Percentiles rank a stretch among this genome's conserved stretches.
These are phyloP conservation scores for Arremon aurantiirostris DNA, from an alignment of 2,797 vertebrate species.

Conservation along the genomic window DNA sequence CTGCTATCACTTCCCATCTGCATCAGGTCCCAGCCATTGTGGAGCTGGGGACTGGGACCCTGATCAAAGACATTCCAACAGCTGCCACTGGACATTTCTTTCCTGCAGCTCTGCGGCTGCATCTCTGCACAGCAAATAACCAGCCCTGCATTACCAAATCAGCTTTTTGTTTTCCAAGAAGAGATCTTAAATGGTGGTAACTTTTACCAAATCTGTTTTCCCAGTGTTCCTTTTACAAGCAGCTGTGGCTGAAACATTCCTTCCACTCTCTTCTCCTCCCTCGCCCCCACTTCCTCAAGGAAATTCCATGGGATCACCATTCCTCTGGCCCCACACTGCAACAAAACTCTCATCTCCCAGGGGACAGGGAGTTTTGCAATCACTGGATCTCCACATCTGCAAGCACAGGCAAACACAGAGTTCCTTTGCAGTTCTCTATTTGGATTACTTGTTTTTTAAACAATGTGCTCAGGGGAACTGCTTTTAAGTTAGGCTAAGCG, in stretches of 20 bases:
- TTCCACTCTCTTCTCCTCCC: conserved; percentile 50
- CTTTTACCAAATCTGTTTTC: conserved; percentile 24
- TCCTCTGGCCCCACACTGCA: conserved; percentile 7
- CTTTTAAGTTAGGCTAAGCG: conserved; percentile 57
- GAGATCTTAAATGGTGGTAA: not conserved
- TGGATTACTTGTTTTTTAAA: not conserved
- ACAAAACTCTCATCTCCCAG: not conserved
- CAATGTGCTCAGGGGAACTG: not conserved
- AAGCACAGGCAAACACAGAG: not conserved
- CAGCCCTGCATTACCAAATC: not conserved
- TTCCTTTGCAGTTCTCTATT: not conserved
- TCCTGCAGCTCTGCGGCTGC: not conserved
- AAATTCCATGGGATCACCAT: conserved; percentile 67
- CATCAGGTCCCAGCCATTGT: not conserved
- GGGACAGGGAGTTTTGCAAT: conserved; percentile 19
- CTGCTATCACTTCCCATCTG: conserved; percentile 51
- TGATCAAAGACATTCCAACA: conserved; percentile 22
- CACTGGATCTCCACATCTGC: not conserved
- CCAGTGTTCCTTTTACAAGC: conserved; percentile 38
- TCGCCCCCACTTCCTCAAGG: conserved; percentile 63
- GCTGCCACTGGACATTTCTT: not conserved
- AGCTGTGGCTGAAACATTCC: conserved; percentile 54
- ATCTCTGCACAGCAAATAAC: not conserved
- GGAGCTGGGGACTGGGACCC: not conserved
- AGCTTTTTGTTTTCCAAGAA: not conserved